Evolutionary conservation across 2,888 invertebrate species (phyloP), one percentile per base, ranked within the genome.

Genomic region (Nowickia ferox): DNA sequence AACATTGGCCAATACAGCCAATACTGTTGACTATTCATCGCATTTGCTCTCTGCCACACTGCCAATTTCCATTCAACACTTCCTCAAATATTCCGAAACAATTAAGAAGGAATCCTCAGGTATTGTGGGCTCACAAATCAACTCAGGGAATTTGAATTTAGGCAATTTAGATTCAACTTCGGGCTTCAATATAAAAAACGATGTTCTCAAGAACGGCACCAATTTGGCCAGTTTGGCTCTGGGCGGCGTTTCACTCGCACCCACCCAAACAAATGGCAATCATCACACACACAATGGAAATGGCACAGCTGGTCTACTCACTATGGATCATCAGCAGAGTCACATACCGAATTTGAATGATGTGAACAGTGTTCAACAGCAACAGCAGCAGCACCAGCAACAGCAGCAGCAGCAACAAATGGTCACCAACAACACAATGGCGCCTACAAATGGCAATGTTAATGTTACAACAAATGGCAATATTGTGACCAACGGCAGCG

Each of bases 11-110:
- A 93, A 93, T 77, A 93, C 93, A 78, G 93, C 93, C 88, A 93
- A 93, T 87, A 93, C 93, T 48, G 93, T 93, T 84, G 93, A 93
- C 85, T 93, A 93, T 87, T 93, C 93, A 89, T 93, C 93, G 55
- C 93, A 93, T 91, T 90, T 93, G 89, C 89, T 93, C 87, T 93
- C 93, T 87, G 93, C 93, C 89, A 92, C 93, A 90, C 91, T 93
- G 91, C 93, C 93, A 91, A 93, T 93, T 88, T 93, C 93, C 84
- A 92, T 93, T 90, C 93, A 93, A 89, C 93, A 93, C 91, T 93
- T 93, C 90, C 92, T 93, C 78, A 93, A 93, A 91, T 93, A 93
- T 89, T 93, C 93, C 87, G 93, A 93, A 91, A 93, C 93, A 88
- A 93, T 93, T 88, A 93, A 93, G 89, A 93, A 93, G 89, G 93